A percentile compares a stretch with the other conserved stretches of the same genome.
phyloP scores from a whole-genome alignment of 2,797 vertebrate species.

The Sternarchorhynchus goeldii region DNA sequence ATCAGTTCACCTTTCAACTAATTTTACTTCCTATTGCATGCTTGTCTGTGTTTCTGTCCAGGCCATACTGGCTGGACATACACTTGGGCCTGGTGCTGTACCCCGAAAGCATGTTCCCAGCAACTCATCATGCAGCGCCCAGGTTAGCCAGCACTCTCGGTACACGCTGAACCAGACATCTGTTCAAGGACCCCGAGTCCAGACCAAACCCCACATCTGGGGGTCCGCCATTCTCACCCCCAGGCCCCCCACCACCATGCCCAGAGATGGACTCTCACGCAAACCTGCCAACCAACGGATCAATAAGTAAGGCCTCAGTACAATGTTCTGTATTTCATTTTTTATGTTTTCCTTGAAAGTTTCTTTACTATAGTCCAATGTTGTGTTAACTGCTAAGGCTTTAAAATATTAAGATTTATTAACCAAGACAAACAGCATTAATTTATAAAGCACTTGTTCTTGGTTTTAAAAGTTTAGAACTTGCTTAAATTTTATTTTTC shows the following conservation, averaged over 20 bases:
- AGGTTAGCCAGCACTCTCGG: conserved; percentile 65
- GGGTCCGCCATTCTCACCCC: conserved; percentile 62
- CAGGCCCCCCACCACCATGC: conserved; percentile 72
- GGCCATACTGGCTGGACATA: conserved; percentile 77
- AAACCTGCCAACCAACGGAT: conserved; percentile 80
- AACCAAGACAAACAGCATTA: not conserved
- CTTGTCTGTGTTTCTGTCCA: conserved; percentile 52
- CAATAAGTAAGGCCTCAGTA: conserved; percentile 81
- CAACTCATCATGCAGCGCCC: conserved; percentile 65
- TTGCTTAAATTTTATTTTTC: no score
- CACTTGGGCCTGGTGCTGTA: conserved; percentile 54
- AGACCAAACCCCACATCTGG: conserved; percentile 63
- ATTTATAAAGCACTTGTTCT: not conserved
- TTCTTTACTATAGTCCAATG: not conserved
- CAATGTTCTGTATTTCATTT: not conserved
- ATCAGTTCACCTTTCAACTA: not conserved
- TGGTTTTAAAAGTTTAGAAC: no score
- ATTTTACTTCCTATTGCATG: conserved; percentile 2
- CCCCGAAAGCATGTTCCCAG: conserved; percentile 60
- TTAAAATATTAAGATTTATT: not conserved
- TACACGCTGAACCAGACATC: conserved; percentile 62
- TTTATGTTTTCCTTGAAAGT: not conserved
- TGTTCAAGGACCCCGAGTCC: conserved; percentile 64
- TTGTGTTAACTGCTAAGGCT: not conserved
- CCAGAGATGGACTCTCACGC: conserved; percentile 74